phyloP scores from a whole-genome alignment of 2,888 invertebrate genomes.

The Dicyrtoma fusca region DNA sequence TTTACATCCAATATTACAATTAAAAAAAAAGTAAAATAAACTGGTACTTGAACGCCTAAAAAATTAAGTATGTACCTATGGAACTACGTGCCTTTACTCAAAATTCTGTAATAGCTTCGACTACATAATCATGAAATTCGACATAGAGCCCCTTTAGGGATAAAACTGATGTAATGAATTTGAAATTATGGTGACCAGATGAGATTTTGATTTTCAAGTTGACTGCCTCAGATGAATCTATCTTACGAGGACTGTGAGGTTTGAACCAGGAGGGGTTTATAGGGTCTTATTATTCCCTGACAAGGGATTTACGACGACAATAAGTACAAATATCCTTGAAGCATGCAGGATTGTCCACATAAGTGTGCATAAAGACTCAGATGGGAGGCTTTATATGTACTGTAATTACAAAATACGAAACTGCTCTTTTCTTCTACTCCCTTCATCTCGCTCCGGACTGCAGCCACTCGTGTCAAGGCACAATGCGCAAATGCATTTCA shows the following conservation, averaged over 20 bases:
- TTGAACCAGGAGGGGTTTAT: conserved; percentile 37
- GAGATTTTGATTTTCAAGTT: conserved; percentile 53
- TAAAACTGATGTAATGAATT: conserved; percentile 50
- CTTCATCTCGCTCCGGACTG: too few relatives aligned
- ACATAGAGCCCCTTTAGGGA: conserved; percentile 3
- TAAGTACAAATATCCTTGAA: conserved; percentile 13
- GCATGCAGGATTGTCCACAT: not conserved
- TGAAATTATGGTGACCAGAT: conserved; percentile 53
- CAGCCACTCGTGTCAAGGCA: not conserved
- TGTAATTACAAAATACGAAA: conserved; percentile 5
- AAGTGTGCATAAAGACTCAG: not conserved
- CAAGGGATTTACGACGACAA: conserved; percentile 25
- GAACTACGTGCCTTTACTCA: too few relatives aligned
- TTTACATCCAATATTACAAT: too few relatives aligned
- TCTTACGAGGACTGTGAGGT: conserved; percentile 39
- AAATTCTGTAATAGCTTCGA: too few relatives aligned
- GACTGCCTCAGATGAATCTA: conserved; percentile 50
- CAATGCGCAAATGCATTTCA: not conserved
- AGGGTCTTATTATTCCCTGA: conserved; percentile 33
- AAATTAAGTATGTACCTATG: too few relatives aligned
- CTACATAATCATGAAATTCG: too few relatives aligned
- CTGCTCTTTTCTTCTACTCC: conserved; percentile 3
- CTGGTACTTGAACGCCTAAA: too few relatives aligned
- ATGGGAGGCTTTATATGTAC: not conserved
- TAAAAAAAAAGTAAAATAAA: too few relatives aligned